Conservation (phyloP, 1,140 invertebrate species). For the Ceratina calcarata region DNA sequence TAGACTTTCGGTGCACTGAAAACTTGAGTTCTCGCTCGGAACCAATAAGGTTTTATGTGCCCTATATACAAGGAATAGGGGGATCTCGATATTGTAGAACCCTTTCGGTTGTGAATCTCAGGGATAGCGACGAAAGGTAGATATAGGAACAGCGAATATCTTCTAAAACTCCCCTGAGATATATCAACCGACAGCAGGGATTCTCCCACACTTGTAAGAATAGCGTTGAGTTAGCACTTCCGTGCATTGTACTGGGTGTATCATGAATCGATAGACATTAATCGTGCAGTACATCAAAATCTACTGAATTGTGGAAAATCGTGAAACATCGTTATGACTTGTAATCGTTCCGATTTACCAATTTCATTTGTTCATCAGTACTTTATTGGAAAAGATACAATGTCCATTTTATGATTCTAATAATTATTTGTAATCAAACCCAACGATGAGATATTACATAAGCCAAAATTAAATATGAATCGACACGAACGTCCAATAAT, state of each 20-base stretch:
- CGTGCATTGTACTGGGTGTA: not conserved
- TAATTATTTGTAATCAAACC: too few species aligned
- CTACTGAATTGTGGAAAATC: not conserved
- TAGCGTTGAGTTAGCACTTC: constrained; percentile 39
- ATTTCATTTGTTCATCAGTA: not conserved
- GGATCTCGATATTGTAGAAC: constrained; percentile 28
- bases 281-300: not conserved
- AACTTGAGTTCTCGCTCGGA: not conserved
- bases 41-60: constrained; percentile 54
- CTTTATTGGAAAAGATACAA: not conserved
- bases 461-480: too few species aligned
- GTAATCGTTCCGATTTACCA: too few species aligned
- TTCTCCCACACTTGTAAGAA: constrained; percentile 52
- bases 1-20: not conserved
- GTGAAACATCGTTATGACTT: not conserved
- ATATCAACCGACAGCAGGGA: constrained; percentile 38
- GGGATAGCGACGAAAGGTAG: constrained; percentile 4
- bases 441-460: too few species aligned
- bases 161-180: constrained; percentile 47
- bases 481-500: too few species aligned
- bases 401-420: not conserved
- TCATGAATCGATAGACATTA: not conserved
- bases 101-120: constrained; percentile 33
- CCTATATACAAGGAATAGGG: constrained; percentile 12
- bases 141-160: constrained; percentile 7